Evolutionary conservation across 2,797 vertebrate genomes (phyloP), one percentile per base, ranked within the genome.

Genomic region (Halcyon leucocephala): DNA sequence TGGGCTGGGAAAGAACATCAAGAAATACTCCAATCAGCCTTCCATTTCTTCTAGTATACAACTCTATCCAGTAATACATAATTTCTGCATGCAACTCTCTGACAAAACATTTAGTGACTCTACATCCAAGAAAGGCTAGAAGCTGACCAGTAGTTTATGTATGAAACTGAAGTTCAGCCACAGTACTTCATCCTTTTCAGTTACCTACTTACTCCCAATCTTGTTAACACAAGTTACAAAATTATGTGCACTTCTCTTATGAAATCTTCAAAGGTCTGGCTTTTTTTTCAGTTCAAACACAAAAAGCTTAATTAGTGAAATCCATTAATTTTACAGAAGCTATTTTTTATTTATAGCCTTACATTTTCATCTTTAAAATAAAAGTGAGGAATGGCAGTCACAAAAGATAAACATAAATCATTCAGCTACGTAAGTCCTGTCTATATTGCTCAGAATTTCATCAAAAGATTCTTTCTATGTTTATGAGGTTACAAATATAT

Each of bases 11-110:
- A 74, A 86, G n/a, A 12, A 42, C 11, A 35, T 81, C 11, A 69
- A 92, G 5, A 82, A 84, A 57, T 66, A 74, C 2, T 58, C 6
- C 26, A 76, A 33, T 2, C 21, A 81, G 15, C 4, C 14, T 46
- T 80, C 8, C 2, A 3, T 19, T 29, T 35, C 48, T 29, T 35
- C 48, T 42, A 37, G 16, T 9, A 11, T 11, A 13, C 35, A 42
- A 4, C 0, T 26, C 10, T 35, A 4, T 4, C 17, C 7, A 4
- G 29, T 55, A 55, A 58, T 20, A 44, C 2, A 17, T 0, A 2
- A 52, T 15, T 22, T 6, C 19, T 54, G 5, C 6, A 12, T 65
- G 48, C 20, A 86, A 37, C 33, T 54, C 4, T 0, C 25, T 71
- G 33, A 81, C 33, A 90, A 77, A 85, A 48, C 1, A n/a, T 46